A percentile compares a stretch with the other conserved stretches of the same genome.
phyloP scores from a whole-genome alignment of 2,113 vertebrate genomes.

The Dasyornis broadbenti region DNA sequence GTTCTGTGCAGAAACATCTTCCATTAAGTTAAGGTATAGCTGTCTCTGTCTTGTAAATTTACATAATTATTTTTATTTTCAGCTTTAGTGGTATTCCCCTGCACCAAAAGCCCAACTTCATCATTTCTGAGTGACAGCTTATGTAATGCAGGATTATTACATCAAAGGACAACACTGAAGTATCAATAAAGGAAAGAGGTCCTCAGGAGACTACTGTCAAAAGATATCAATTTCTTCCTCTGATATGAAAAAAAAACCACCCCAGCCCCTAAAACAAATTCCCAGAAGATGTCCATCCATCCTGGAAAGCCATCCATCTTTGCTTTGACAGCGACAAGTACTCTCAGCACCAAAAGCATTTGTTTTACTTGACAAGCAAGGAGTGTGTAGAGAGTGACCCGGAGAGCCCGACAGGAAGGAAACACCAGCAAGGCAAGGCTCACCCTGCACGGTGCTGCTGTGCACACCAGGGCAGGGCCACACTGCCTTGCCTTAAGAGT shows the following conservation, averaged over 20 bases:
- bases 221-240: conserved; percentile 24
- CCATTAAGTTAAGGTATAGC: neutral
- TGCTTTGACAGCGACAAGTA: neutral
- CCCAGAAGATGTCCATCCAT: neutral
- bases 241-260: neutral
- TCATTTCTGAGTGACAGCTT: conserved; percentile 21
- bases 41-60: neutral
- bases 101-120: neutral
- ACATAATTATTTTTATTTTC: neutral
- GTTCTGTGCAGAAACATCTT: neutral
- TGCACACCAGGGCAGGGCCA: neutral
- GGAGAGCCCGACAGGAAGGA: neutral
- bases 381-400: neutral
- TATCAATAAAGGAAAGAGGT: conserved; percentile 28
- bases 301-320: neutral
- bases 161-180: neutral
- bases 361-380: neutral
- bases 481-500: too few species aligned
- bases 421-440: neutral
- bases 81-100: neutral
- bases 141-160: conserved; percentile 22
- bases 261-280: neutral
- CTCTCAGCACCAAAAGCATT: neutral
- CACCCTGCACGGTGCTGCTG: accelerated
- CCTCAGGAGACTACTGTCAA: conserved; percentile 17